phyloP scores from a whole-genome alignment of 2,888 invertebrate species.

The Scelioninae gen. 2 region DNA sequence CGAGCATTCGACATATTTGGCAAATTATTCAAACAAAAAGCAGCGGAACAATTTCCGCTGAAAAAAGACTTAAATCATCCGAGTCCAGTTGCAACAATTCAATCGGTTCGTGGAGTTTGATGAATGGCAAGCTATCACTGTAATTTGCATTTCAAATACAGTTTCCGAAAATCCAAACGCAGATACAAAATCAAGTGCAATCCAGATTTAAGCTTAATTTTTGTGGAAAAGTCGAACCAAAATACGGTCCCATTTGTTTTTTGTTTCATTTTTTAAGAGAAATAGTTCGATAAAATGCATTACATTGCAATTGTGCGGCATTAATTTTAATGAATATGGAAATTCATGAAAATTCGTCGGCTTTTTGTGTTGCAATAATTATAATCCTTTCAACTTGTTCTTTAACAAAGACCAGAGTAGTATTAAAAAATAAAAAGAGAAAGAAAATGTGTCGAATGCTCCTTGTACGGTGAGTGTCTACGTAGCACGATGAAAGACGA shows the following conservation, averaged over 20 bases:
- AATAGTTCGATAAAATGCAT: no score
- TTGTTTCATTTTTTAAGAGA: no score
- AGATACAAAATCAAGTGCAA: constrained; percentile 27
- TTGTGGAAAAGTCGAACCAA: no score
- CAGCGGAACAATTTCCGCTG: neutral
- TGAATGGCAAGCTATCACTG: constrained; percentile 43
- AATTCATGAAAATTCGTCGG: no score
- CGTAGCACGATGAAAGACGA: constrained; percentile 59
- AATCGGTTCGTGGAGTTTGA: constrained; percentile 24
- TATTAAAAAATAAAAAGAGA: neutral
- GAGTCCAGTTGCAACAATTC: constrained; percentile 14
- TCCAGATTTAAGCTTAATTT: constrained; percentile 17
- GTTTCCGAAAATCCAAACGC: constrained; percentile 22
- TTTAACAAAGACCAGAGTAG: no score
- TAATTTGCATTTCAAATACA: constrained; percentile 44
- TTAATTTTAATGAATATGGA: no score
- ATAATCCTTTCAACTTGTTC: no score
- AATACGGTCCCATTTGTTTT: no score
- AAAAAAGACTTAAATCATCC: constrained; percentile 17
- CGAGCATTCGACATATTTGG: constrained; percentile 59
- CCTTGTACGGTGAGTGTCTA: neutral
- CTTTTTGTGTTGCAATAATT: no score
- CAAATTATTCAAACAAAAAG: constrained; percentile 1
- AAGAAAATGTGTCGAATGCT: constrained; percentile 36
- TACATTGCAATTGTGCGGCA: no score